Base-by-base conservation (phyloP, 1,140 invertebrate genomes). In the Hyposmocoma kahamanoa region DNA sequence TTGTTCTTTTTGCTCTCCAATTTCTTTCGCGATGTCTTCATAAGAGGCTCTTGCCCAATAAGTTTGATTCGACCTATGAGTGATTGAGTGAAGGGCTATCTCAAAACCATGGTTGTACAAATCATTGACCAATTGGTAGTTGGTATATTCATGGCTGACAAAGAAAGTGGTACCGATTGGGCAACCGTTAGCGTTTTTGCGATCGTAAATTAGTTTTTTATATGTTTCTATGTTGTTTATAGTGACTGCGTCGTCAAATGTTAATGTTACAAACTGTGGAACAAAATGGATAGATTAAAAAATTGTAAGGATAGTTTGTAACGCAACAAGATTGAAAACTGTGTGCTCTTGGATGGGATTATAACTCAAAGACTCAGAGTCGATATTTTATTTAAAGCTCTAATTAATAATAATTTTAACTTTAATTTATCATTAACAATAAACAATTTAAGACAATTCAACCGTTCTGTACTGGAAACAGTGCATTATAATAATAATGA, bases 221-320 rank as follows among this genome's bases (percentile, higher is more conserved):
- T 93, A 94, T 20, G 90, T 88, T 8, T 88, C 77, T 46, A 90
- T 91, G 70, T 94, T 94, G 1, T 88, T 62, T 0, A 89, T 87
- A 56, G 89, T 92, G 3, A 94, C 88, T 0, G 88, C 91, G 75
- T 92, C 91, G 55, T 93, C 92, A 62, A 92, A 93, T 6, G 91
- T 92, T 1, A 92, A 74, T 9, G 91, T 72, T 11, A 93, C 90
- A 22, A 91, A 84, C 82, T 92, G 86, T 28, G 72, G 65, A 39
- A 54, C 15, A 18, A 41, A 19, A 13, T 28, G 5, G 5, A 11
- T 28, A 28, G 24, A 28, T 28, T 6, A 28, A 28, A 6, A 28
- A 11, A 28, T 28, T 6, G 11, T 28, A 28, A 28, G 11, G 5
- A 28, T 6, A 28, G 24, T 28, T 6, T 28, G 11, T 6, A 11